A percentile compares a stretch with the other conserved stretches of the same genome.
phyloP scores from a whole-genome alignment of 2,113 vertebrate genomes.

The Merops nubicus region DNA sequence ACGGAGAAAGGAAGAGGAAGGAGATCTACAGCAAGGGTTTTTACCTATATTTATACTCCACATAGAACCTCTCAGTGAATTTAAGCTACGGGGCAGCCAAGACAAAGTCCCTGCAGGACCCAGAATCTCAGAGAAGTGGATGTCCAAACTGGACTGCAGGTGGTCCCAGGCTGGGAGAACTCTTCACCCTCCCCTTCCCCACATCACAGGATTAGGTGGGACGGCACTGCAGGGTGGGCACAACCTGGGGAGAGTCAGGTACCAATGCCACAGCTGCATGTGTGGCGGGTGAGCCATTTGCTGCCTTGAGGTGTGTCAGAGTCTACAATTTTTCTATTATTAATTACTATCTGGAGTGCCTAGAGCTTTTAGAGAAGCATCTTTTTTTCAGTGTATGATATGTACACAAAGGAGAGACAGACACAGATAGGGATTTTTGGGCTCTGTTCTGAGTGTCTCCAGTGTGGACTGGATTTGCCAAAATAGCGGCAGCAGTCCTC shows the following conservation, averaged over 20 bases:
- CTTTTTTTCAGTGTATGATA: not conserved
- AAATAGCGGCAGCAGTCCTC: not conserved
- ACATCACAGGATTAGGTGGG: fast-evolving
- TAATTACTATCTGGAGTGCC: not conserved
- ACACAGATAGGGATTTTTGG: no score
- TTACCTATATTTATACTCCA: no score
- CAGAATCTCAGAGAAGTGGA: not conserved
- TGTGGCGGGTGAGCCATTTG: no score
- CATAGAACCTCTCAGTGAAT: no score
- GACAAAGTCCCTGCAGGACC: not conserved
- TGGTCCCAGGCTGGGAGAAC: no score
- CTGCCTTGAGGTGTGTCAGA: not conserved
- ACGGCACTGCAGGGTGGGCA: not conserved
- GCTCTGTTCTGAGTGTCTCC: not conserved
- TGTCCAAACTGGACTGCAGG: not conserved
- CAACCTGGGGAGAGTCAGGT: not conserved
- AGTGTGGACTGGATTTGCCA: not conserved
- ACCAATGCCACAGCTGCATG: not conserved
- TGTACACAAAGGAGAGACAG: no score
- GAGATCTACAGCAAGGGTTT: not conserved
- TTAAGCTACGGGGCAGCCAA: not conserved
- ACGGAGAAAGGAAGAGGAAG: no score
- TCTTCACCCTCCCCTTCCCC: no score
- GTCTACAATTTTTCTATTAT: not conserved
- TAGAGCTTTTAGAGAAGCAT: not conserved